Base-by-base conservation (phyloP, 1,140 invertebrate genomes). In the Diabrotica undecimpunctata region DNA sequence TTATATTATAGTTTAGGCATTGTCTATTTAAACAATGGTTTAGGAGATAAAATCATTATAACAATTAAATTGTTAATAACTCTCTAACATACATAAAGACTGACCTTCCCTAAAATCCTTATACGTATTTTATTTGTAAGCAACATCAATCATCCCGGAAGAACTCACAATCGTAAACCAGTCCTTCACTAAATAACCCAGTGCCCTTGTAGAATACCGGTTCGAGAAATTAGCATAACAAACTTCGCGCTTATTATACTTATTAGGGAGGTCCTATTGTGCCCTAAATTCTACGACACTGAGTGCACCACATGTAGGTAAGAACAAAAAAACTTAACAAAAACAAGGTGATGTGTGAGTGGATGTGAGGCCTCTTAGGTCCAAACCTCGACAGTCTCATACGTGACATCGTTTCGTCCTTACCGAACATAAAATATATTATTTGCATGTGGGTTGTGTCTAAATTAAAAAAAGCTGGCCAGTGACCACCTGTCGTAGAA, bases 281-380 rank as follows among this genome's bases (percentile, higher is more conserved):
- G 41, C 55, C 55, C 55, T 25, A 37, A 37, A 37, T 37, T 57
- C 55, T n/a, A 57, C 55, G 36, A n/a, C 55, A 41, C 55, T 57
- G 37, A 25, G 25, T n/a, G 55, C n/a, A 41, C 25, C 55, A 57
- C 37, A 57, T 57, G 55, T 57, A 57, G 55, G 55, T 57, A 57
- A 57, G 55, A 57, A 57, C 55, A 57, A 57, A 57, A 57, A 57
- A 57, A 57, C 55, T 57, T 57, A 38, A 57, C 55, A 57, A 57
- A 57, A 57, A 57, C 55, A 57, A 57, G 55, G 55, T 57, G 55
- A 57, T 57, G 55, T 57, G 12, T 37, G n/a, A n/a, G 37, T 46
- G n/a, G 55, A 57, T 13, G 14, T 25, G 14, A 57, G 41, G 55
- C 25, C 14, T 25, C 37, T 57, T 25, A 57, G 55, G 55, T 37